phyloP scores from a whole-genome alignment of 2,113 vertebrate species.

The Odocoileus hemionus region DNA sequence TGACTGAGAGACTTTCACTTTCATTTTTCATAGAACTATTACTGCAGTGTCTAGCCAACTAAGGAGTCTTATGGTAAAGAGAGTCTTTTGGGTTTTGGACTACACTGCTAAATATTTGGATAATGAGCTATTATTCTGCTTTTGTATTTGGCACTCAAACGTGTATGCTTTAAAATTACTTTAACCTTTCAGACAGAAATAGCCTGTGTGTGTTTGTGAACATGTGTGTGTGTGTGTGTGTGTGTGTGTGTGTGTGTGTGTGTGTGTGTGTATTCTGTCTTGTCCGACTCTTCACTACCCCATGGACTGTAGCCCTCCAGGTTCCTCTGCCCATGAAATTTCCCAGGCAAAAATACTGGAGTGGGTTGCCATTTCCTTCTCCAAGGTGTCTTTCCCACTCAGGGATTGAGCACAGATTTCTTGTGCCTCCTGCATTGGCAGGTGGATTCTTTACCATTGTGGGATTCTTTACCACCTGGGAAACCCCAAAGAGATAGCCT shows the following conservation, averaged over 20 bases:
- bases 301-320: neutral
- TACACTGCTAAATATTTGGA: neutral
- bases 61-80: neutral
- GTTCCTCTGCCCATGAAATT: neutral
- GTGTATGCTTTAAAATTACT: constrained; percentile 40
- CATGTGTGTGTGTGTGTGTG: neutral
- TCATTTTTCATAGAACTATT: neutral
- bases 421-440: neutral
- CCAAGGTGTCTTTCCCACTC: neutral
- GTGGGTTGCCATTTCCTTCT: neutral
- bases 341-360: neutral
- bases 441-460: neutral
- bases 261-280: neutral
- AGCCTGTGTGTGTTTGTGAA: neutral
- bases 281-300: neutral
- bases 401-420: neutral
- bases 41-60: neutral
- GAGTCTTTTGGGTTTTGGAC: neutral
- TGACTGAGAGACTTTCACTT: neutral
- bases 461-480: neutral
- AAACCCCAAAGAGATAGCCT: constrained; percentile 18
- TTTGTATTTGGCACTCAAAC: constrained; percentile 8
- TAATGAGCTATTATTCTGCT: neutral
- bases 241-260: neutral
- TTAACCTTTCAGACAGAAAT: constrained; percentile 53